phyloP scores from a whole-genome alignment of 2,113 vertebrate species.

The Tamias sibiricus region DNA sequence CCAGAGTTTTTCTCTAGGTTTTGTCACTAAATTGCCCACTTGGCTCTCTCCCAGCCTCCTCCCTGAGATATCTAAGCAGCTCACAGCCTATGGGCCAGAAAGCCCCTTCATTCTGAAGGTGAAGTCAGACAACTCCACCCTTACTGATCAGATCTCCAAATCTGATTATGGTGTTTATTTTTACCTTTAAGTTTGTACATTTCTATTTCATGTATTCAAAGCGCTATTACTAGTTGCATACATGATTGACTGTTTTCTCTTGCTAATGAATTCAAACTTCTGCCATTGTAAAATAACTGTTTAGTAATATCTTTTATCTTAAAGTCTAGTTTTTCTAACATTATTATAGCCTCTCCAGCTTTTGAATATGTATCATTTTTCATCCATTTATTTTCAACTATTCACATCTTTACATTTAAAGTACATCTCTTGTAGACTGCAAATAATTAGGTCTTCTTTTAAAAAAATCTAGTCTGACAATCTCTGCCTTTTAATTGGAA shows the following conservation, averaged over 20 bases:
- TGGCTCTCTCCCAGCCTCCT: not conserved
- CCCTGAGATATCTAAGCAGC: not conserved
- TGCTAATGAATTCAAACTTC: slow-evolving; percentile 5
- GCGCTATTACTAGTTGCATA: not conserved
- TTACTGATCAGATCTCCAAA: not conserved
- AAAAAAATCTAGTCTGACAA: slow-evolving; percentile 62
- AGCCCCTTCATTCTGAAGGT: not conserved
- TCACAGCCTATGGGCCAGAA: not conserved
- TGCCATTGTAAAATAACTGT: slow-evolving; percentile 41
- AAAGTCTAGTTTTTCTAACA: slow-evolving; percentile 38
- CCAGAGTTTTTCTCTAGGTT: not conserved
- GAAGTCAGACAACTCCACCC: not conserved
- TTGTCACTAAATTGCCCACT: not conserved
- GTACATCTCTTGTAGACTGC: slow-evolving; percentile 62
- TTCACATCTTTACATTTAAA: slow-evolving; percentile 55
- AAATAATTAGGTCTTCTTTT: slow-evolving; percentile 62
- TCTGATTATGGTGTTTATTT: slow-evolving; percentile 19
- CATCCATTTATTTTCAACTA: slow-evolving; percentile 56
- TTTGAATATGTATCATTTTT: slow-evolving; percentile 64
- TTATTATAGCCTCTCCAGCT: slow-evolving; percentile 20
- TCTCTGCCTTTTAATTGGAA: slow-evolving; percentile 81
- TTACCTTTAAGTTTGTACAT: not conserved
- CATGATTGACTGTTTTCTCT: not conserved
- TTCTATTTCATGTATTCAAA: slow-evolving; percentile 29
- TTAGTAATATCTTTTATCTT: slow-evolving; percentile 32